Percentiles rank a stretch among this genome's conserved stretches.
These are phyloP conservation scores for Turnix velox DNA, from an alignment of 2,113 vertebrate species.

Conservation along the genomic window DNA sequence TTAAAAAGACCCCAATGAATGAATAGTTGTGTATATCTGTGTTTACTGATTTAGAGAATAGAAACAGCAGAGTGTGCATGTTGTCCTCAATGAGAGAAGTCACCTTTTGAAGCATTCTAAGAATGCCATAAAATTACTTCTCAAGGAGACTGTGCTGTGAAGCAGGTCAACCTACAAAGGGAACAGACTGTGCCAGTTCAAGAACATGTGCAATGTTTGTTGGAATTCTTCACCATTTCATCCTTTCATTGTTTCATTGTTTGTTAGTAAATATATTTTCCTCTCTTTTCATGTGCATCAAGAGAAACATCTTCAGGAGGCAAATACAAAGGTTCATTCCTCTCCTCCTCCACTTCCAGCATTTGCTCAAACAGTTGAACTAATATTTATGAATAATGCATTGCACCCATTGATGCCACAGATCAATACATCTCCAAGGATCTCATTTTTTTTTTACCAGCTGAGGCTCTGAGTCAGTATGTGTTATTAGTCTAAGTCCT, in stretches of 20 bases:
- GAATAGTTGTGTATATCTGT: not conserved
- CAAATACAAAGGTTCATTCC: not conserved
- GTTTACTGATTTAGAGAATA: not conserved
- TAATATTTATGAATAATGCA: constrained; percentile 43
- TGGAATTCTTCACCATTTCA: not conserved
- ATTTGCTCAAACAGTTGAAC: constrained; percentile 13
- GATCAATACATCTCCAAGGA: not conserved
- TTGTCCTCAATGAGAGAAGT: not conserved
- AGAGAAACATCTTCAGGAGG: not conserved
- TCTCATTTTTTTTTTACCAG: not conserved
- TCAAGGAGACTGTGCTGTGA: not conserved
- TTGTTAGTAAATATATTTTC: not conserved
- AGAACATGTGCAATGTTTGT: not conserved
- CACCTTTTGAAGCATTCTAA: not conserved
- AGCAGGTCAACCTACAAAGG: not conserved
- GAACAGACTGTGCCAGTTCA: not conserved
- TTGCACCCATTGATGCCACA: not conserved
- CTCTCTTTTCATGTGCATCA: not conserved
- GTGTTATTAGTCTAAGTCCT: not conserved
- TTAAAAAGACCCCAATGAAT: not conserved
- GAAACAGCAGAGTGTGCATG: not conserved
- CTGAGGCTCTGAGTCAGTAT: not conserved
- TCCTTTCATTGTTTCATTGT: not conserved
- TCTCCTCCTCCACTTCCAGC: not conserved
- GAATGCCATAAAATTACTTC: not conserved